phyloP scores from a whole-genome alignment of 2,797 vertebrate genomes.

The Carduelis carduelis region DNA sequence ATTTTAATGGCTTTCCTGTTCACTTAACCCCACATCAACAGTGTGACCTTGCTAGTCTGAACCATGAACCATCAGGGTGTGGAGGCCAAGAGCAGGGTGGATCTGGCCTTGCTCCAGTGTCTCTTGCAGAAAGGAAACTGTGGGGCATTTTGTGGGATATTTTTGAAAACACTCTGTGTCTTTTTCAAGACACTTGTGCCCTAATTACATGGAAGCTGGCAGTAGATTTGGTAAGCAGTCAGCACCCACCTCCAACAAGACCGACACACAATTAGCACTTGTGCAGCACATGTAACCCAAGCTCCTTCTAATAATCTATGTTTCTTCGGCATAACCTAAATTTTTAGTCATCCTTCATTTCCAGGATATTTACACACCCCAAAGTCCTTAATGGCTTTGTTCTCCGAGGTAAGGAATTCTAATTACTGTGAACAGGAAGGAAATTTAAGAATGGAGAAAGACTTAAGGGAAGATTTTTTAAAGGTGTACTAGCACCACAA shows the following conservation, averaged over 20 bases:
- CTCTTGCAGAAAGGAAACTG: slow-evolving; percentile 16
- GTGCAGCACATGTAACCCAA: rapidly evolving
- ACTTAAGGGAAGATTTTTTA: neutral
- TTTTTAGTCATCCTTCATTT: neutral
- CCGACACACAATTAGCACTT: neutral
- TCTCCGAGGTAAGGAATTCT: neutral
- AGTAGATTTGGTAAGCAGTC: neutral
- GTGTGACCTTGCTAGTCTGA: slow-evolving; percentile 40
- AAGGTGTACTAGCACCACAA: neutral
- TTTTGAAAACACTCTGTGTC: slow-evolving; percentile 11
- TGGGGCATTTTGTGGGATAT: neutral
- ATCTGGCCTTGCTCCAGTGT: slow-evolving; percentile 44
- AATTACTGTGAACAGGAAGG: neutral
- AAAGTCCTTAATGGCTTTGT: neutral
- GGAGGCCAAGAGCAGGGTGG: slow-evolving; percentile 57
- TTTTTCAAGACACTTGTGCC: neutral
- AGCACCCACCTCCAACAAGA: neutral
- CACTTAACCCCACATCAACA: slow-evolving; percentile 63
- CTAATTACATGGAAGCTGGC: neutral
- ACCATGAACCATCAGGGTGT: slow-evolving; percentile 54
- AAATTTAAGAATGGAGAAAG: neutral
- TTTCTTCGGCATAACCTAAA: neutral
- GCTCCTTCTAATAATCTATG: neutral
- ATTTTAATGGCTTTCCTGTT: slow-evolving; percentile 69
- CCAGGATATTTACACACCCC: neutral